Percentiles rank a stretch among this genome's conserved stretches.
Conservation (phyloP, 2,888 invertebrate species). For the Drosophila borborema region DNA sequence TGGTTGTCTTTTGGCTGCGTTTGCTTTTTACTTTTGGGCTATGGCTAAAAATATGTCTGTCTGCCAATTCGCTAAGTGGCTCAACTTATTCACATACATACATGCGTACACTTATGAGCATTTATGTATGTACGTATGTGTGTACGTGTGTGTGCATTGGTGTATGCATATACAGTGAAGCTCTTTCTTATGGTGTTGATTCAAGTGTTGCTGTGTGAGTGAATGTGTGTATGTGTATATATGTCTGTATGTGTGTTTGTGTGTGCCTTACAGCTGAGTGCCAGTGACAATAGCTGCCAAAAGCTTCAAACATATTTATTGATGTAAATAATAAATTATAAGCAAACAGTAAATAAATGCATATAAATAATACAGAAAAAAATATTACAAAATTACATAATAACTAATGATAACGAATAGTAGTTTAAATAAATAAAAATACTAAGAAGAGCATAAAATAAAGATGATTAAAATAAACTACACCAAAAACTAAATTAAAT, state of each 20-base stretch:
- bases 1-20: conserved; percentile 49
- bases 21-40: conserved; percentile 64
- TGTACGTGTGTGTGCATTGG: background rate
- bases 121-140: background rate
- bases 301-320: background rate
- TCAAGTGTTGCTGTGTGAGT: background rate
- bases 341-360: background rate
- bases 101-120: conserved; percentile 9
- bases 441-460: background rate
- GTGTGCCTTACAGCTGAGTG: conserved; percentile 7
- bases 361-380: background rate
- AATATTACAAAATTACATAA: background rate
- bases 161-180: conserved; percentile 23
- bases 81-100: conserved; percentile 47
- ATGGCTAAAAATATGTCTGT: conserved; percentile 76
- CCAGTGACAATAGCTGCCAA: conserved; percentile 11
- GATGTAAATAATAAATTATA: background rate
- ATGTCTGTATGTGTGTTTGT: background rate
- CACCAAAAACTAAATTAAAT: background rate
- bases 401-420: background rate
- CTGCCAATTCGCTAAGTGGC: conserved; percentile 76
- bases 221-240: background rate
- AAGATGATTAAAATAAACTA: background rate
- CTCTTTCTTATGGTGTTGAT: conserved; percentile 12
- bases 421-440: background rate